Percentiles rank a stretch among this genome's conserved stretches.
Evolutionary conservation across 2,113 vertebrate species (phyloP).

Genomic region (Fregetta grallaria): DNA sequence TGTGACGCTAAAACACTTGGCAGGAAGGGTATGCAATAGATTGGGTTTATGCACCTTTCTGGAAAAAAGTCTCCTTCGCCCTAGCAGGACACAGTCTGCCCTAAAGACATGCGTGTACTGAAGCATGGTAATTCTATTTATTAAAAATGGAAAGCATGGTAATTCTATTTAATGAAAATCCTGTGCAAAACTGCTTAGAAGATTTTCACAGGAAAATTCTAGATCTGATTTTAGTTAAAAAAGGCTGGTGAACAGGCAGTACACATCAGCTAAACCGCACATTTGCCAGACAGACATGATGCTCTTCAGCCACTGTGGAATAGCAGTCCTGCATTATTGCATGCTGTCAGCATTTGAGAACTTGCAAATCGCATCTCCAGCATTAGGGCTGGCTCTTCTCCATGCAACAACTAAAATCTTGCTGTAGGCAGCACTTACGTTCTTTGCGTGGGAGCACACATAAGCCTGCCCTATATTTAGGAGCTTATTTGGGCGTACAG

Average conservation of each 20-base stretch:
- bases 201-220: neutral
- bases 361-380: neutral
- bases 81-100: neutral
- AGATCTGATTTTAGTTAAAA: neutral
- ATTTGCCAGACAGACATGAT: neutral
- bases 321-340: neutral
- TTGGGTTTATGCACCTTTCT: neutral
- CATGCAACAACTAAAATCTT: neutral
- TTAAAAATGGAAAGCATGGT: neutral
- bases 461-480: fast-evolving
- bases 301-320: neutral
- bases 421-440: fast-evolving
- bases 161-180: neutral
- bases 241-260: neutral
- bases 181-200: neutral
- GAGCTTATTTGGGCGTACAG: fast-evolving
- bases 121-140: neutral
- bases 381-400: neutral
- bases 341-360: neutral
- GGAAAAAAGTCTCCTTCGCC: neutral
- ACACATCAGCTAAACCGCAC: neutral
- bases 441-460: neutral
- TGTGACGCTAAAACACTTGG: neutral
- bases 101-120: neutral
- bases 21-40: neutral